Conservation (phyloP, 2,113 vertebrate species). For the Tachysurus vachellii region DNA sequence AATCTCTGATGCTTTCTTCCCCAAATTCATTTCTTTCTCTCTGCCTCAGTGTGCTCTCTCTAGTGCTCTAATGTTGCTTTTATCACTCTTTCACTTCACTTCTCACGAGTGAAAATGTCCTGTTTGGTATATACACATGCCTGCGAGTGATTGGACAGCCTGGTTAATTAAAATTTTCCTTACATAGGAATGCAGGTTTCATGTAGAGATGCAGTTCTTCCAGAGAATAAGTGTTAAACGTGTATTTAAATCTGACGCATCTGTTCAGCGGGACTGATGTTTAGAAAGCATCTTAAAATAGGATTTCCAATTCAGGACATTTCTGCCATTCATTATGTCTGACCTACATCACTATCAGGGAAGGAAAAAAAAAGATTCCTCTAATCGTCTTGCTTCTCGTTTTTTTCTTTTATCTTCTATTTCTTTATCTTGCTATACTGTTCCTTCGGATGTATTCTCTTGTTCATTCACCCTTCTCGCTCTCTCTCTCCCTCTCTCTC, state of each 20-base stretch:
- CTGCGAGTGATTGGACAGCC: no score
- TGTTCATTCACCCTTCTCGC: slow-evolving; percentile 46
- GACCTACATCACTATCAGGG: background rate
- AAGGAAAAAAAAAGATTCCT: background rate
- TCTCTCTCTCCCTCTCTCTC: slow-evolving; percentile 12
- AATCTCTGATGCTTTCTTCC: slow-evolving; percentile 43
- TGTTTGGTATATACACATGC: background rate
- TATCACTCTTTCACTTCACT: background rate
- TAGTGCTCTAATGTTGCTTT: background rate
- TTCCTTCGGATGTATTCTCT: slow-evolving; percentile 46
- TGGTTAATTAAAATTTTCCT: background rate
- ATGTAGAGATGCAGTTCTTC: background rate
- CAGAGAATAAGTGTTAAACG: background rate
- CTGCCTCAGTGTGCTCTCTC: background rate
- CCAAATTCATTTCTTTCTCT: slow-evolving; percentile 3
- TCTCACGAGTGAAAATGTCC: background rate
- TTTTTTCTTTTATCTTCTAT: background rate
- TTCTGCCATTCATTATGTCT: background rate
- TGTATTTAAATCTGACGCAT: background rate
- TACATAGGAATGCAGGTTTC: background rate
- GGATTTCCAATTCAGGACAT: background rate
- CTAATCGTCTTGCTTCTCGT: no score
- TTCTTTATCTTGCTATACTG: background rate
- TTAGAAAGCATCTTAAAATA: background rate
- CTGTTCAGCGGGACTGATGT: background rate